Evolutionary conservation across 2,888 invertebrate genomes (phyloP).

Genomic region (Ectobius pallidus): DNA sequence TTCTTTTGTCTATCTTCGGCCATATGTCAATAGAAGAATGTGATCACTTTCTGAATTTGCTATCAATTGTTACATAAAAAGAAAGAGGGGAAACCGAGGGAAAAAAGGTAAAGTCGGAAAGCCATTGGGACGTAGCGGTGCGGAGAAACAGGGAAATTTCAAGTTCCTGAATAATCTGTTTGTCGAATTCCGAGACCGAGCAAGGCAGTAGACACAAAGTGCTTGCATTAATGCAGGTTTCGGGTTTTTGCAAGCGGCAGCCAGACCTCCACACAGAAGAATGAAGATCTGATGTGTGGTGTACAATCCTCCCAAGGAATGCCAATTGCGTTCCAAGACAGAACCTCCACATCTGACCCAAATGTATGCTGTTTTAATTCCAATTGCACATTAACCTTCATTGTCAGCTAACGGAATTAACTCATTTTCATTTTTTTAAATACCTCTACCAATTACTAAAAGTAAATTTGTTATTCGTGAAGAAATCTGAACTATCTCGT

Average conservation of each 20-base stretch:
- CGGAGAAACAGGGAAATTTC: neutral
- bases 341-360: too few species aligned
- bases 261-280: neutral
- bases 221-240: neutral
- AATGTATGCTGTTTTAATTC: too few species aligned
- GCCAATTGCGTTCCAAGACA: neutral
- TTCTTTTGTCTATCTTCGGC: neutral
- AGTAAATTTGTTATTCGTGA: too few species aligned
- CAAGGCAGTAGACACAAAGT: neutral
- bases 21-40: neutral
- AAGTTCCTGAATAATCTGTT: constrained; percentile 27
- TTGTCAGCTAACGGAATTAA: too few species aligned
- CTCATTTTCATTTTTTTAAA: too few species aligned
- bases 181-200: constrained; percentile 5
- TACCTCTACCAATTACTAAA: too few species aligned
- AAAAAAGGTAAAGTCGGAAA: neutral
- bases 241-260: constrained; percentile 8
- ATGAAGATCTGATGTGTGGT: neutral
- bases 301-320: neutral
- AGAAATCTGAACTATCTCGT: too few species aligned
- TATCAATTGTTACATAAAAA: neutral
- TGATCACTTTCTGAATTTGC: neutral
- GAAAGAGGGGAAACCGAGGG: too few species aligned
- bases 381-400: too few species aligned
- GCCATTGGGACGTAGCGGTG: constrained; percentile 12